phyloP scores from a whole-genome alignment of 1,140 invertebrate species.

The Bombus affinis region DNA sequence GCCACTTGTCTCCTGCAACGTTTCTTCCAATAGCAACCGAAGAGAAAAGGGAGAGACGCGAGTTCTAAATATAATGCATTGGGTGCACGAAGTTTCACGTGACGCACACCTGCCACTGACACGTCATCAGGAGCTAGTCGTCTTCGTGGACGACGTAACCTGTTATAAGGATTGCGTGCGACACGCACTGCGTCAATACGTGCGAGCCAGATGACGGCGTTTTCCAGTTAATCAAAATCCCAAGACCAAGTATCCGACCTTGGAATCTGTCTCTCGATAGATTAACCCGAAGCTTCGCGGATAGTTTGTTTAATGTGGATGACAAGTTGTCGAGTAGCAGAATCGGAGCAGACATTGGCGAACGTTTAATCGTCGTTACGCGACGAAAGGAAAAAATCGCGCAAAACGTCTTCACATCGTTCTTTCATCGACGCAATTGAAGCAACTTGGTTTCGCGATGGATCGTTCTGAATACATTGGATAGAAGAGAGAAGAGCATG shows the following conservation, averaged over 20 bases:
- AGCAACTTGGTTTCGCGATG: constrained; percentile 26
- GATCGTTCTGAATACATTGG: constrained; percentile 29
- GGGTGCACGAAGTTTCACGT: constrained; percentile 56
- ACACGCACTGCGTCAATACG: neutral
- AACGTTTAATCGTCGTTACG: neutral
- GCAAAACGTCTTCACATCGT: neutral
- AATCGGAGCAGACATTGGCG: neutral
- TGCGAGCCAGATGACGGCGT: neutral
- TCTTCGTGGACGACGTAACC: constrained; percentile 22
- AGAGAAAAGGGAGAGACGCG: neutral
- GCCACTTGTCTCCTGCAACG: neutral
- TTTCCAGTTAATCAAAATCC: neutral
- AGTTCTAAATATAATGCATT: constrained; percentile 73
- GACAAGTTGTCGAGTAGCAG: neutral
- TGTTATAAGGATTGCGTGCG: constrained; percentile 30
- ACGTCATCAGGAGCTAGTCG: constrained; percentile 46
- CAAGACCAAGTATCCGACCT: neutral
- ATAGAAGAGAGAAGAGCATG: neutral
- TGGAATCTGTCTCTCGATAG: neutral
- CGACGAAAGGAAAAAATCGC: neutral
- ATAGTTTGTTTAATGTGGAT: neutral
- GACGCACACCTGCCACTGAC: constrained; percentile 70
- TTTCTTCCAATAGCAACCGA: neutral
- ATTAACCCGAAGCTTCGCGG: neutral
- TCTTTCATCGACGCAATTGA: constrained; percentile 24